Percentiles rank a stretch among this genome's conserved stretches.
Conservation (phyloP, 2,888 invertebrate genomes). For the Caenorhabditis sp. region DNA sequence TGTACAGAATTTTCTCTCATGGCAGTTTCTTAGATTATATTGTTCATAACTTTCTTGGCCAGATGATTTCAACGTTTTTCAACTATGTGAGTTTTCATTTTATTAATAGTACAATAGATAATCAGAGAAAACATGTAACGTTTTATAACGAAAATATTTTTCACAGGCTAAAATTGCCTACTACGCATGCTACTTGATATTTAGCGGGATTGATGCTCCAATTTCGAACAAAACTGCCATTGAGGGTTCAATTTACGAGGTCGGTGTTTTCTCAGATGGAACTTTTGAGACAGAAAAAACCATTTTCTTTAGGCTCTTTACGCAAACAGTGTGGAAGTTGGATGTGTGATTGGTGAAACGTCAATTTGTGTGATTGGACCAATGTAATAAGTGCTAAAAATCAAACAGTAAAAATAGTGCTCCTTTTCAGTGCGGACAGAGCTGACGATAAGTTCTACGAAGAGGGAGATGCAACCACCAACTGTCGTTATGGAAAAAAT, state of each 20-base stretch:
- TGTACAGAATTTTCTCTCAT: not conserved
- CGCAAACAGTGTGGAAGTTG: not conserved
- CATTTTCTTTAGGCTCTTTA: not conserved
- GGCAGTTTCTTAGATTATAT: not conserved
- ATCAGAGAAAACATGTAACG: not conserved
- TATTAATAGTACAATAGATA: not conserved
- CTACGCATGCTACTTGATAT: slow-evolving; percentile 1
- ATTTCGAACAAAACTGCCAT: not conserved
- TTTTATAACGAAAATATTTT: too few relatives aligned
- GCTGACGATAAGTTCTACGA: not conserved
- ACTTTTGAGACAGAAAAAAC: too few relatives aligned
- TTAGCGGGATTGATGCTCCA: not conserved
- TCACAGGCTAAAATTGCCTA: not conserved
- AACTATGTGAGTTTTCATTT: not conserved
- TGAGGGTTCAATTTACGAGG: not conserved
- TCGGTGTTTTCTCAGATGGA: not conserved
- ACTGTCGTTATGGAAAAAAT: not conserved
- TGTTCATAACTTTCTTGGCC: not conserved
- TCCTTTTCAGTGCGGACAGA: not conserved
- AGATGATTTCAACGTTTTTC: not conserved
- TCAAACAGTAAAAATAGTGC: not conserved
- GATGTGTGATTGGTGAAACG: not conserved
- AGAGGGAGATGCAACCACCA: not conserved
- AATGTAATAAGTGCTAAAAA: not conserved
- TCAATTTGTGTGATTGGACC: not conserved